Evolutionary conservation across 2,797 vertebrate species (phyloP).

Genomic region (Eleutherodactylus coqui): DNA sequence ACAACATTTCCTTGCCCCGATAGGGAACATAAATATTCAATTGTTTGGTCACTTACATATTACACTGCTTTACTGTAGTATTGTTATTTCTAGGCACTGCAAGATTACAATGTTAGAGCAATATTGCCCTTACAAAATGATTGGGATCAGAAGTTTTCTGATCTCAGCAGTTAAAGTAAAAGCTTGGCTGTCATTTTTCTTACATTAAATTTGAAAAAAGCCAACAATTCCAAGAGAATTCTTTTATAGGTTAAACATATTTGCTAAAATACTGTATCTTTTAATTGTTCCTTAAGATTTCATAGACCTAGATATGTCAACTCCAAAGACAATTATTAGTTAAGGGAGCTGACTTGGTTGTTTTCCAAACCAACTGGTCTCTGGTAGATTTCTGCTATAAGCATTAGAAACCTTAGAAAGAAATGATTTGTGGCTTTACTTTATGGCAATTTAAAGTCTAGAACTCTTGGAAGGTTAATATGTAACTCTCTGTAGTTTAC

Average conservation of each 20-base stretch:
- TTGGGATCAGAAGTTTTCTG: too few relatives aligned
- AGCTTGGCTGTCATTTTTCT: too few relatives aligned
- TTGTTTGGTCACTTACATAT: too few relatives aligned
- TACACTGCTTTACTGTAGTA: too few relatives aligned
- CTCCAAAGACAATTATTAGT: conserved; percentile 53
- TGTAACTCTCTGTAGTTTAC: conserved; percentile 21
- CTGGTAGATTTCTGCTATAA: conserved; percentile 28
- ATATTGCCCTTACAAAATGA: too few relatives aligned
- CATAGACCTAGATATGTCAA: conserved; percentile 56
- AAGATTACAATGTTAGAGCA: too few relatives aligned
- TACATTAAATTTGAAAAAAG: too few relatives aligned
- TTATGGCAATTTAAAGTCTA: conserved; percentile 49
- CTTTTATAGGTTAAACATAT: background rate
- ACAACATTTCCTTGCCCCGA: too few relatives aligned
- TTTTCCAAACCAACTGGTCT: conserved; percentile 49
- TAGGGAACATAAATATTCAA: too few relatives aligned
- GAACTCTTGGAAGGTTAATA: conserved; percentile 43
- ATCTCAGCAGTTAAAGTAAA: too few relatives aligned
- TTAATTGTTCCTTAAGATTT: conserved; percentile 25
- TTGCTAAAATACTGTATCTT: conserved; percentile 34
- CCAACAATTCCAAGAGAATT: background rate
- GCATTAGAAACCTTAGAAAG: conserved; percentile 29
- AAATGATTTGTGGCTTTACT: conserved; percentile 54
- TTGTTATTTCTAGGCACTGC: too few relatives aligned
- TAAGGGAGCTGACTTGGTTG: conserved; percentile 57